phyloP scores from a whole-genome alignment of 92 coral and sea anemone species.

The Porites lobata region DNA sequence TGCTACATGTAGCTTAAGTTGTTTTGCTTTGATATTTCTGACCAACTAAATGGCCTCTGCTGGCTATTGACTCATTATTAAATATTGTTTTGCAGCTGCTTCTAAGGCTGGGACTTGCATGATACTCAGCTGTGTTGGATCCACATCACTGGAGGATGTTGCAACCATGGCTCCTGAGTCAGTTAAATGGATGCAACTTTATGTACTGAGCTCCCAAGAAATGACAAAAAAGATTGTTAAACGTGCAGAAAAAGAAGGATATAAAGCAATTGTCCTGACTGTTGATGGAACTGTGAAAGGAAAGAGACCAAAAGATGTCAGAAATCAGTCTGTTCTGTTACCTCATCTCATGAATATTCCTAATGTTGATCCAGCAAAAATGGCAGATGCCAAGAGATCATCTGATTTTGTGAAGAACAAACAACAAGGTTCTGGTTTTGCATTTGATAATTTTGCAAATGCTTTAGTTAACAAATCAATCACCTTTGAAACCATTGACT shows the following conservation, averaged over 20 bases:
- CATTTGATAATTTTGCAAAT: neutral
- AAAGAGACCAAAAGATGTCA: slow-evolving; percentile 5
- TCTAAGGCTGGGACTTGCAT: slow-evolving; percentile 60
- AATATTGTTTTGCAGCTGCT: slow-evolving; percentile 47
- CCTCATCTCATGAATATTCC: slow-evolving; percentile 3
- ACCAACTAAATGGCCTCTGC: too few relatives aligned
- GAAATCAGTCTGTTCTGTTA: neutral
- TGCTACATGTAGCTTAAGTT: too few relatives aligned
- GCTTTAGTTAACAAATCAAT: neutral
- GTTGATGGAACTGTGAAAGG: slow-evolving; percentile 68
- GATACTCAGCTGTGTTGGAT: slow-evolving; percentile 49
- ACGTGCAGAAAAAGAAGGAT: slow-evolving; percentile 77
- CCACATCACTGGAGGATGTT: slow-evolving; percentile 69
- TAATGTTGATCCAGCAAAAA: neutral
- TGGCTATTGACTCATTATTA: too few relatives aligned
- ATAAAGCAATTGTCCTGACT: slow-evolving; percentile 78
- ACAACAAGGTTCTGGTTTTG: neutral
- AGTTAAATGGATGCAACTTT: slow-evolving; percentile 73
- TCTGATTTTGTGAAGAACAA: neutral
- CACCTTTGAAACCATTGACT: slow-evolving; percentile 19
- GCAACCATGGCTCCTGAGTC: slow-evolving; percentile 46
- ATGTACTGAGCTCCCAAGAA: slow-evolving; percentile 26
- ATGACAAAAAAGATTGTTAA: slow-evolving; percentile 32
- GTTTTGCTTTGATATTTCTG: too few relatives aligned
- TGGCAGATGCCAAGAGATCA: neutral